Percentiles rank a stretch among this genome's conserved stretches.
Evolutionary conservation across 2,797 vertebrate genomes (phyloP).

Genomic region (Gymnoscopelus braueri): DNA sequence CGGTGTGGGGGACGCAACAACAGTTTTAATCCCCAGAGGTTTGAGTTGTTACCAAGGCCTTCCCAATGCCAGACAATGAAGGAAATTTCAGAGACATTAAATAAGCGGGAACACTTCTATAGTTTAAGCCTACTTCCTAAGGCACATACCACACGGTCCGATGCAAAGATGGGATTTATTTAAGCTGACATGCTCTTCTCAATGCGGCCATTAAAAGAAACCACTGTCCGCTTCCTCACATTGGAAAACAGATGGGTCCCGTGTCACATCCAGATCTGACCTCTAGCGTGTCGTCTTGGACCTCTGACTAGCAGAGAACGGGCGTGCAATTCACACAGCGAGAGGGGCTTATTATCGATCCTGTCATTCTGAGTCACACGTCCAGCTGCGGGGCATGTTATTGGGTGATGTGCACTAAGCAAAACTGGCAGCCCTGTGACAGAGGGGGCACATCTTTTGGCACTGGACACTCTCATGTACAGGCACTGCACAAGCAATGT

Average conservation of each 20-base stretch:
- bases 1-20: slow-evolving; percentile 45
- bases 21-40: slow-evolving; percentile 48
- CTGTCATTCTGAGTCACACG: slow-evolving; percentile 29
- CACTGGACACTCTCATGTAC: slow-evolving; percentile 19
- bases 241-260: slow-evolving; percentile 8
- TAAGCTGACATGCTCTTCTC: too few species aligned
- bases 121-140: too few species aligned
- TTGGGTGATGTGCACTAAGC: slow-evolving; percentile 28
- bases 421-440: slow-evolving; percentile 41
- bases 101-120: not conserved
- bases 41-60: slow-evolving; percentile 27
- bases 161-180: too few species aligned
- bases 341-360: slow-evolving; percentile 45
- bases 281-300: slow-evolving; percentile 11
- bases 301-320: slow-evolving; percentile 35
- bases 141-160: not conserved
- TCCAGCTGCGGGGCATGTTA: slow-evolving; percentile 45
- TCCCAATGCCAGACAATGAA: slow-evolving; percentile 24
- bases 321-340: slow-evolving; percentile 3
- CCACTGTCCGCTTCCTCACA: not conserved
- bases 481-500: slow-evolving; percentile 26
- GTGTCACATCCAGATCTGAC: slow-evolving; percentile 12
- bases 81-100: slow-evolving; percentile 2
- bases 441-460: slow-evolving; percentile 29
- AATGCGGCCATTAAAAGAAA: not conserved